Conservation (phyloP, 2,113 vertebrate genomes). For the Rhagologus leucostigma region DNA sequence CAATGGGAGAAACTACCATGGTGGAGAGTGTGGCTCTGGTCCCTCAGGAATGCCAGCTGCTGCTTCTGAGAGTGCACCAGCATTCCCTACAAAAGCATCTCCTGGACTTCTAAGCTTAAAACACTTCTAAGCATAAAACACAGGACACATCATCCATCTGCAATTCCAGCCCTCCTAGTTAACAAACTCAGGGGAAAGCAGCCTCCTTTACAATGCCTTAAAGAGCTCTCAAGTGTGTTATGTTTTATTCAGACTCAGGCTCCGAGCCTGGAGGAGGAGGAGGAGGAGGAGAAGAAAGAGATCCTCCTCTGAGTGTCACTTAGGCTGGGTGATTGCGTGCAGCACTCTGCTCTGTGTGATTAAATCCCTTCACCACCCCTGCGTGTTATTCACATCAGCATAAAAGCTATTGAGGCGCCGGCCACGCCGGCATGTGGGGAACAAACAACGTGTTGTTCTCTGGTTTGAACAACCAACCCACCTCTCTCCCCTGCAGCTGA, state of each 20-base stretch:
- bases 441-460: background rate
- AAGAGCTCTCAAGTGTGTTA: background rate
- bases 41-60: background rate
- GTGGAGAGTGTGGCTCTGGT: background rate
- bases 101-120: background rate
- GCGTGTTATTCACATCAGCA: background rate
- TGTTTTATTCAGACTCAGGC: background rate
- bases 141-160: rapidly evolving
- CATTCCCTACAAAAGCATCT: background rate
- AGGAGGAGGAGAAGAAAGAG: background rate
- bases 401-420: background rate
- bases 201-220: background rate
- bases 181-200: background rate
- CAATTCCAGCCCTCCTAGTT: background rate
- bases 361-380: background rate
- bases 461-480: background rate
- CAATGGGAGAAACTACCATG: background rate
- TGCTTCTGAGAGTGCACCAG: background rate
- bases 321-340: background rate
- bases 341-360: background rate
- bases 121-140: background rate
- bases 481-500: background rate
- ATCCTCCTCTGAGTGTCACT: background rate
- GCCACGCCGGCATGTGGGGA: rapidly evolving
- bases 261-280: background rate